Conservation (phyloP, 1,140 invertebrate species). For the Propsilocerus akamusi region DNA sequence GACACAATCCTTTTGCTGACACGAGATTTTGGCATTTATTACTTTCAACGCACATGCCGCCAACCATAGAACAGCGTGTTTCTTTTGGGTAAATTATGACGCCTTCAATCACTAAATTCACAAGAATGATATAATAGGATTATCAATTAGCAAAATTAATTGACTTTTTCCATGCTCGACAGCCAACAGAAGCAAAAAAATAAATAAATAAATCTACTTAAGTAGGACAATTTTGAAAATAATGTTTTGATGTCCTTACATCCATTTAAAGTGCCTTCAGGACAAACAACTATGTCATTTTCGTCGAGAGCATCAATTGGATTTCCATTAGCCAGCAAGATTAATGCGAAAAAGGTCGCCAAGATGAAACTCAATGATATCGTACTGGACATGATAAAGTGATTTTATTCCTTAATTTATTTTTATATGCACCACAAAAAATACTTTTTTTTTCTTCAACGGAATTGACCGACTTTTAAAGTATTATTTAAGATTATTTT, state of each 20-base stretch:
- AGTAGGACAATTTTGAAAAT: too few species aligned
- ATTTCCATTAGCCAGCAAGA: background rate
- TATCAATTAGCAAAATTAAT: background rate
- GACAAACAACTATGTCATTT: background rate
- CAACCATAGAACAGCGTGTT: slow-evolving; percentile 17
- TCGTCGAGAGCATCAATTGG: background rate
- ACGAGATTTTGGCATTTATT: slow-evolving; percentile 16
- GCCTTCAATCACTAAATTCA: slow-evolving; percentile 15
- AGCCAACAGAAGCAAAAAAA: background rate
- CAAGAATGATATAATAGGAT: background rate
- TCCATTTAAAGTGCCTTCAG: background rate
- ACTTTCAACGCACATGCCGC: slow-evolving; percentile 19
- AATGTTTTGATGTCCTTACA: too few species aligned
- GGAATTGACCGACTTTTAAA: too few species aligned
- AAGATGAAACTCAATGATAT: background rate
- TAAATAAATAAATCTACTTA: background rate
- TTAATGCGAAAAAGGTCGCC: background rate
- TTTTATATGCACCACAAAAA: too few species aligned
- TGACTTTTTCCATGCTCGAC: background rate
- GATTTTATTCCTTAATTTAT: too few species aligned
- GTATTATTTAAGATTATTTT: too few species aligned
- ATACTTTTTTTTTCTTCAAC: too few species aligned
- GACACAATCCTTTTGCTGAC: slow-evolving; percentile 19
- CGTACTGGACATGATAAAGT: background rate
- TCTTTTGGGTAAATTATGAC: slow-evolving; percentile 18